Evolutionary conservation across 2,113 vertebrate species (phyloP).

Genomic region (Raja brachyura): DNA sequence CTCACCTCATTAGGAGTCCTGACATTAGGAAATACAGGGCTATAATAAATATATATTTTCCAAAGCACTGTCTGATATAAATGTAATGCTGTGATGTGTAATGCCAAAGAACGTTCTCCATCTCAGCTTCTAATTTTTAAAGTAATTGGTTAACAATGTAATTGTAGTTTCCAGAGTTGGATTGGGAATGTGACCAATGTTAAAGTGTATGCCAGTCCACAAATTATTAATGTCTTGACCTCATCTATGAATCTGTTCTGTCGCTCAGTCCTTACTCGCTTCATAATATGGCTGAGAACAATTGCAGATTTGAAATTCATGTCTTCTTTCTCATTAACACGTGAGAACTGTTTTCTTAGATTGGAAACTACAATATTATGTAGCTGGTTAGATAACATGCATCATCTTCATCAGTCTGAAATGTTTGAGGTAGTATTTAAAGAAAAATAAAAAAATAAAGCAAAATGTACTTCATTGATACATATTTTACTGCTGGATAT

Average conservation of each 20-base stretch:
- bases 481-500: not conserved
- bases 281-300: not conserved
- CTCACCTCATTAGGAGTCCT: not conserved
- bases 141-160: not conserved
- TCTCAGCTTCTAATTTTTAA: not conserved
- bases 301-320: not conserved
- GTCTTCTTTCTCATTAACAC: conserved; percentile 10
- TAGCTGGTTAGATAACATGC: not conserved
- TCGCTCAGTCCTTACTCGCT: not conserved
- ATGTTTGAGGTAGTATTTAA: not conserved
- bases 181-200: not conserved
- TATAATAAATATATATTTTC: not conserved
- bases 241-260: not conserved
- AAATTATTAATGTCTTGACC: not conserved
- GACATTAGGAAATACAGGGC: not conserved
- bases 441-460: not conserved
- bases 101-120: not conserved
- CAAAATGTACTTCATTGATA: not conserved
- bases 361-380: not conserved
- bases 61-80: not conserved
- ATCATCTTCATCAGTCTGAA: no score
- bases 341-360: not conserved
- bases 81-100: not conserved
- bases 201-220: not conserved
- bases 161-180: not conserved